phyloP scores from a whole-genome alignment of 1,140 invertebrate species.

The Drosophila busckii region DNA sequence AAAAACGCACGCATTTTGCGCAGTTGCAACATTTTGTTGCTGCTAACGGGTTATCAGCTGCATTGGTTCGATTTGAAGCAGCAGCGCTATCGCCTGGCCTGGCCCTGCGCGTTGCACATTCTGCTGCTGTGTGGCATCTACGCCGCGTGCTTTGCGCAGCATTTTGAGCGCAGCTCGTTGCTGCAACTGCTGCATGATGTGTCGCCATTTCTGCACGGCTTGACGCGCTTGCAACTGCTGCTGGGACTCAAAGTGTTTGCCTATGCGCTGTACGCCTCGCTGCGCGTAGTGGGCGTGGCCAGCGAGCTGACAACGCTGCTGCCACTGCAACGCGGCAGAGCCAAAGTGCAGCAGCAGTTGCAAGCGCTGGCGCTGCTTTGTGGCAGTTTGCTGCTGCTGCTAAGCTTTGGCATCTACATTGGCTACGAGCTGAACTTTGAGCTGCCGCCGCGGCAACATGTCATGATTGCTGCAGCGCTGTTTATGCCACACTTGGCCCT shows the following conservation, averaged over 20 bases:
- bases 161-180: conserved; percentile 45
- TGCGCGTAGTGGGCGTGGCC: conserved; percentile 14
- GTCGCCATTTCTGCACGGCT: conserved; percentile 49
- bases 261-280: conserved; percentile 47
- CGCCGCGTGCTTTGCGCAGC: conserved; percentile 49
- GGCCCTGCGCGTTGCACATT: conserved; percentile 35
- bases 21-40: conserved; percentile 42
- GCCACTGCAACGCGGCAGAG: background rate
- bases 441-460: conserved; percentile 52
- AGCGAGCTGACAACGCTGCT: conserved; percentile 29
- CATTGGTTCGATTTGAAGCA: conserved; percentile 48
- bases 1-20: conserved; percentile 49
- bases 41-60: conserved; percentile 59
- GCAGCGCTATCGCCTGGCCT: conserved; percentile 41
- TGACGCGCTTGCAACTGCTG: conserved; percentile 51
- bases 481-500: conserved; percentile 60
- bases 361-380: conserved; percentile 44
- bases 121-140: conserved; percentile 44
- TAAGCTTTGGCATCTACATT: conserved; percentile 52
- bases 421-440: conserved; percentile 66
- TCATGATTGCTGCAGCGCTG: conserved; percentile 51
- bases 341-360: conserved; percentile 14
- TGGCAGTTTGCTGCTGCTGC: conserved; percentile 44
- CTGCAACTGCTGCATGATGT: conserved; percentile 46
- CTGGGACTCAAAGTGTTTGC: conserved; percentile 45